phyloP scores from a whole-genome alignment of 2,113 vertebrate genomes.

The Lophochroa leadbeateri region DNA sequence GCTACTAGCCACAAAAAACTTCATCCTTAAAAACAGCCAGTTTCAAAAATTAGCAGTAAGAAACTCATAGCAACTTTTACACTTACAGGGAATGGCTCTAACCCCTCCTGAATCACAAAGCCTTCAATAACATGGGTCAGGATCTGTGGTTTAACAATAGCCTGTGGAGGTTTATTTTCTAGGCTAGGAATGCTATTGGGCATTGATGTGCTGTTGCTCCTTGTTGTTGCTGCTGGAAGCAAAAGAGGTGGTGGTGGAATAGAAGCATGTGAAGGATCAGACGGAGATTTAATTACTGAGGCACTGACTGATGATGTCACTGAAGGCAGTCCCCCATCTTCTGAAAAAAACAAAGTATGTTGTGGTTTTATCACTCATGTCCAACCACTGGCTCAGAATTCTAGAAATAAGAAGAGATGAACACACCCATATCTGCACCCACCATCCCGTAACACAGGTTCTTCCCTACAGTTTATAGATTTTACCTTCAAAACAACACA shows the following conservation, averaged over 20 bases:
- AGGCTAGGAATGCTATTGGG: slow-evolving; percentile 78
- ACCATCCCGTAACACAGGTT: neutral
- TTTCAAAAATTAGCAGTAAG: neutral
- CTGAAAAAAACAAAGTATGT: slow-evolving; percentile 59
- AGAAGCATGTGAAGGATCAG: slow-evolving; percentile 80
- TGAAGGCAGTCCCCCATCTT: slow-evolving; percentile 75
- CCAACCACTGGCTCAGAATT: neutral
- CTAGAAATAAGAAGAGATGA: neutral
- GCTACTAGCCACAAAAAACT: neutral
- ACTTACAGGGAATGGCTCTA: slow-evolving; percentile 93
- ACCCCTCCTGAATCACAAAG: slow-evolving; percentile 96
- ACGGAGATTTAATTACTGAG: slow-evolving; percentile 83
- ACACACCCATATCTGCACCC: neutral
- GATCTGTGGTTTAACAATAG: slow-evolving; percentile 87
- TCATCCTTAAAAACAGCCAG: neutral
- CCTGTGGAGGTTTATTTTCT: slow-evolving; percentile 84
- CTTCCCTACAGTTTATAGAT: neutral
- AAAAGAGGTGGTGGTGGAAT: slow-evolving; percentile 80
- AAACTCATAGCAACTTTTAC: neutral
- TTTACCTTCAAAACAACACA: neutral
- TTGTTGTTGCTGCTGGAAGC: slow-evolving; percentile 81
- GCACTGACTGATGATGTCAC: slow-evolving; percentile 79
- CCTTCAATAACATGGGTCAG: slow-evolving; percentile 97
- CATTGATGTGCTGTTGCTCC: slow-evolving; percentile 77
- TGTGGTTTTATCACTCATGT: neutral